Evolutionary conservation across 53 echinoderm and acorn worm species (phyloP).

Genomic region (Holothuria scabra): DNA sequence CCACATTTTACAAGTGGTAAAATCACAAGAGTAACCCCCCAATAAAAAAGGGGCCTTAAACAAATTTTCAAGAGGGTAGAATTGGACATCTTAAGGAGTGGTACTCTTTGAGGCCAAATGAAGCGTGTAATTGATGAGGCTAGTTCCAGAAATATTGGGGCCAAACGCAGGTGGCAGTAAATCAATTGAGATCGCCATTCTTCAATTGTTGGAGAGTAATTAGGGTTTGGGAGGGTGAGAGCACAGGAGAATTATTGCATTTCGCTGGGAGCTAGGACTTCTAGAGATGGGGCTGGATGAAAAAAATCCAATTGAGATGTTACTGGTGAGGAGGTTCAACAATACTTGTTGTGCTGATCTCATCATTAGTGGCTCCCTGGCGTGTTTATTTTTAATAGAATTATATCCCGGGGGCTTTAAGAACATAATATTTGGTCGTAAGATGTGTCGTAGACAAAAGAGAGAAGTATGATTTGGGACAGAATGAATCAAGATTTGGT

Average conservation of each 20-base stretch:
- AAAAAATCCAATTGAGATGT: constrained; percentile 23
- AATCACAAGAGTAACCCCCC: constrained; percentile 3
- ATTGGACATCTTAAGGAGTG: constrained; percentile 13
- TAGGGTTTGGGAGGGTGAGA: background rate
- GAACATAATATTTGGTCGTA: constrained; percentile 39
- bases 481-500: constrained; percentile 42
- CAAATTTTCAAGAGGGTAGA: background rate
- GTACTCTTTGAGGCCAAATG: constrained; percentile 13
- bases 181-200: constrained; percentile 29
- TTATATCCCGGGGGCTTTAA: constrained; percentile 23
- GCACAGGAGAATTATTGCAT: constrained; percentile 3
- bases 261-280: constrained; percentile 29
- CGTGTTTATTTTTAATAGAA: constrained; percentile 42
- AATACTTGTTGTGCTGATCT: background rate
- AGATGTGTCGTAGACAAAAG: background rate
- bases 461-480: background rate
- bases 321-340: background rate
- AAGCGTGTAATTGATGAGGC: constrained; percentile 40
- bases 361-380: constrained; percentile 12
- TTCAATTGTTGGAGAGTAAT: constrained; percentile 20
- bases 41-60: constrained; percentile 17
- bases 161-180: constrained; percentile 13
- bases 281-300: background rate
- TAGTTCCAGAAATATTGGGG: constrained; percentile 20
- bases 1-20: background rate